These are phyloP conservation scores for Andricus grossulariae DNA, from an alignment of 1,140 invertebrate genomes.

Conservation along the genomic window DNA sequence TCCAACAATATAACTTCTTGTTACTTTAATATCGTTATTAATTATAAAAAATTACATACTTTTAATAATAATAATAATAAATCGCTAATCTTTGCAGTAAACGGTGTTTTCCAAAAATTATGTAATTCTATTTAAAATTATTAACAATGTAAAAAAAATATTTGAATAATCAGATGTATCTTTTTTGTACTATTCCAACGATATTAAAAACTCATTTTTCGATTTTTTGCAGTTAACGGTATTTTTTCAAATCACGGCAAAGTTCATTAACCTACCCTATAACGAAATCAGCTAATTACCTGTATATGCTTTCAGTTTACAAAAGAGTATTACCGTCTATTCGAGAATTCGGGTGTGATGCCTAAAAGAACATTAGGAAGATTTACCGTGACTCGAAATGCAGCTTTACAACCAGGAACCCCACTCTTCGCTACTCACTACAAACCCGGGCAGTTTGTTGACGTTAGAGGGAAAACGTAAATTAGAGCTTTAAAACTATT, in stretches of 20 bases:
- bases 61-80: too few species aligned
- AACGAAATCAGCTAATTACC: background rate
- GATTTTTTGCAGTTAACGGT: too few species aligned
- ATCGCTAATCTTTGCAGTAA: too few species aligned
- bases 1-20: too few species aligned
- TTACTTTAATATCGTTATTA: too few species aligned
- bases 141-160: background rate
- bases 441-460: slow-evolving; percentile 92
- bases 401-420: slow-evolving; percentile 92
- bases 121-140: background rate
- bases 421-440: slow-evolving; percentile 93
- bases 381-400: slow-evolving; percentile 92
- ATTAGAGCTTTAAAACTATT: slow-evolving; percentile 50
- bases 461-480: slow-evolving; percentile 95
- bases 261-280: background rate
- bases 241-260: too few species aligned
- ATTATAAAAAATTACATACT: too few species aligned
- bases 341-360: slow-evolving; percentile 89
- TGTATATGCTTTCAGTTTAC: slow-evolving; percentile 80
- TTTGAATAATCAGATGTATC: too few species aligned
- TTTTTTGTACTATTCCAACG: too few species aligned
- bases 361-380: slow-evolving; percentile 90
- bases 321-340: slow-evolving; percentile 92
- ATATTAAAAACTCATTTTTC: too few species aligned
- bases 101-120: too few species aligned